phyloP scores from a whole-genome alignment of 2,797 vertebrate genomes.

The Cryptoprocta ferox region DNA sequence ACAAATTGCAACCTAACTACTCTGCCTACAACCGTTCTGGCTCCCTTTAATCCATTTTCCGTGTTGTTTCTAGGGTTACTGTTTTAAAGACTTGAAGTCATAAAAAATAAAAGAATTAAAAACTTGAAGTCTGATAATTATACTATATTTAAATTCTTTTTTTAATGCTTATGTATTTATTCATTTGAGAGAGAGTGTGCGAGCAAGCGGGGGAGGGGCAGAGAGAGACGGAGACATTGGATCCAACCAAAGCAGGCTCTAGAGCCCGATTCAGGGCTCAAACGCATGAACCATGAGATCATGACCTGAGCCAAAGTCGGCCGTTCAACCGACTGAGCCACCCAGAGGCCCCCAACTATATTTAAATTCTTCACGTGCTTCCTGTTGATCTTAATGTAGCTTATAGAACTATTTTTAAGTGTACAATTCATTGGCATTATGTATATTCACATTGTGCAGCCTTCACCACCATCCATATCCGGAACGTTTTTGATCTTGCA shows the following conservation, averaged over 20 bases:
- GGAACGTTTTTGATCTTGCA: not conserved
- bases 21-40: not conserved
- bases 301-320: too few species aligned
- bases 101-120: not conserved
- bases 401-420: conserved; percentile 1
- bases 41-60: not conserved
- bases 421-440: not conserved
- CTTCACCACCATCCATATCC: not conserved
- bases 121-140: not conserved
- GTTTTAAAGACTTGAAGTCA: not conserved
- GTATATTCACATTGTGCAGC: not conserved
- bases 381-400: not conserved
- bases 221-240: too few species aligned
- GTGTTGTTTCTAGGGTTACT: not conserved
- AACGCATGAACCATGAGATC: too few species aligned
- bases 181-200: too few species aligned
- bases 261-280: too few species aligned
- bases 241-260: too few species aligned
- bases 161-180: too few species aligned
- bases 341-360: too few species aligned
- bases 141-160: not conserved
- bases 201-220: too few species aligned
- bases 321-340: too few species aligned
- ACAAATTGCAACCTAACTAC: not conserved
- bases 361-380: not conserved